phyloP scores from a whole-genome alignment of 2,888 invertebrate species.

The Thereva nobilitata region DNA sequence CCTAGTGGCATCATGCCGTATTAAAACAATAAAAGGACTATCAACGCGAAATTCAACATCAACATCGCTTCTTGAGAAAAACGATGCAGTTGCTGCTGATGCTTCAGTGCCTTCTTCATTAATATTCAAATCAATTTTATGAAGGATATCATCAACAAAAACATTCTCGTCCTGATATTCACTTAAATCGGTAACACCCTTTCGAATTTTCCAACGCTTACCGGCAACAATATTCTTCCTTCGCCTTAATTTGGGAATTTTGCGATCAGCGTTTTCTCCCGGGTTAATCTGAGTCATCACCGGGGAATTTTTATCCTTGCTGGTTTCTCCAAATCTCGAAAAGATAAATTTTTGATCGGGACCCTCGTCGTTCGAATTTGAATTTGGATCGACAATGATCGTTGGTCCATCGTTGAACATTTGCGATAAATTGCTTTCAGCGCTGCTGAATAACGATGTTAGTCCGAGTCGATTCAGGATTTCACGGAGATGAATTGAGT shows the following conservation, averaged over 20 bases:
- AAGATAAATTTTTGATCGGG: slow-evolving; percentile 9
- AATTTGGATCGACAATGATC: neutral
- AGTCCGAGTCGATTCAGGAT: slow-evolving; percentile 66
- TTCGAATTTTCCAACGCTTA: too few species aligned
- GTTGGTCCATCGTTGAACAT: slow-evolving; percentile 56
- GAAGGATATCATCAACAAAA: slow-evolving; percentile 64
- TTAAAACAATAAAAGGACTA: slow-evolving; percentile 70
- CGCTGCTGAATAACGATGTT: slow-evolving; percentile 65
- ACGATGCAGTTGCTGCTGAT: slow-evolving; percentile 64
- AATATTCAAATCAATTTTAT: slow-evolving; percentile 66
- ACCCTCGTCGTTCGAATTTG: neutral
- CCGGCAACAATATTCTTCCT: too few species aligned
- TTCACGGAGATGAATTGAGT: slow-evolving; percentile 62
- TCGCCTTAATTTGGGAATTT: too few species aligned
- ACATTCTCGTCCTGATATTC: slow-evolving; percentile 46
- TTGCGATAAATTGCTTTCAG: slow-evolving; percentile 69
- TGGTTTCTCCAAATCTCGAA: slow-evolving; percentile 3
- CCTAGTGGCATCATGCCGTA: slow-evolving; percentile 66
- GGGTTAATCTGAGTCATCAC: too few species aligned
- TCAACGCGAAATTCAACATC: slow-evolving; percentile 62
- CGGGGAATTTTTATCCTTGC: too few species aligned
- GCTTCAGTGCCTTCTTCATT: slow-evolving; percentile 71
- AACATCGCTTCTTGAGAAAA: slow-evolving; percentile 62
- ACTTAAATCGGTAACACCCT: too few species aligned
- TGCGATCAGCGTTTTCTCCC: too few species aligned